phyloP scores from a whole-genome alignment of 2,113 vertebrate species.

The Seriola quinqueradiata region DNA sequence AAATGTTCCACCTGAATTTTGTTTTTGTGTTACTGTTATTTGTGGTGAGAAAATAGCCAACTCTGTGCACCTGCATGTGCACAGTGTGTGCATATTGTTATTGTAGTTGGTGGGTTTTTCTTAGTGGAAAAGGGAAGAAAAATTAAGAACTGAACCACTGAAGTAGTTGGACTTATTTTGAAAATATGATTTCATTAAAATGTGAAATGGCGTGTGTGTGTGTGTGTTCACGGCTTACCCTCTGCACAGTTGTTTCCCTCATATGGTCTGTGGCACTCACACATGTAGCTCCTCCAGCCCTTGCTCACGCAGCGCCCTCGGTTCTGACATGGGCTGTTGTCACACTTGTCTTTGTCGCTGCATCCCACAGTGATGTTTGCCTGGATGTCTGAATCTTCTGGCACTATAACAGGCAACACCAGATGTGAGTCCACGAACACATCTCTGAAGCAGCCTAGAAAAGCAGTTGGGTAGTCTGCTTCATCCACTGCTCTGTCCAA shows the following conservation, averaged over 20 bases:
- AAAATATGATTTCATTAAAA: background rate
- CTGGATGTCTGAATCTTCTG: conserved; percentile 61
- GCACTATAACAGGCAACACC: conserved; percentile 78
- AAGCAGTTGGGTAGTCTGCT: conserved; percentile 75
- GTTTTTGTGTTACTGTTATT: background rate
- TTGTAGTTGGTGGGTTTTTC: background rate
- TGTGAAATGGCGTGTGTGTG: background rate
- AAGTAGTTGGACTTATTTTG: background rate
- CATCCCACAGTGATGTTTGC: conserved; percentile 89
- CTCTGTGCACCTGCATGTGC: background rate
- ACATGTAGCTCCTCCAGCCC: conserved; percentile 88
- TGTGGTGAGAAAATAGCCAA: background rate
- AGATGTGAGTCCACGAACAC: conserved; percentile 84
- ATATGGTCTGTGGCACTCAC: conserved; percentile 90
- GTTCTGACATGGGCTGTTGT: conserved; percentile 88
- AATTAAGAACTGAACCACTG: background rate
- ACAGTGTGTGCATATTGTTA: background rate
- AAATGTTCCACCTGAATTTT: background rate
- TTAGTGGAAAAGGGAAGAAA: background rate
- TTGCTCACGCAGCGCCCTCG: conserved; percentile 89
- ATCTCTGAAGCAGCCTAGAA: conserved; percentile 94
- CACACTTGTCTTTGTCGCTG: conserved; percentile 87
- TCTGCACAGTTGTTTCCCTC: conserved; percentile 82
- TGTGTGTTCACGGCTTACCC: conserved; percentile 83
- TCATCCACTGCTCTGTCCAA: conserved; percentile 58